Evolutionary conservation across 2,797 vertebrate genomes (phyloP), one percentile per base, ranked within the genome.

Genomic region (Gila robusta): DNA sequence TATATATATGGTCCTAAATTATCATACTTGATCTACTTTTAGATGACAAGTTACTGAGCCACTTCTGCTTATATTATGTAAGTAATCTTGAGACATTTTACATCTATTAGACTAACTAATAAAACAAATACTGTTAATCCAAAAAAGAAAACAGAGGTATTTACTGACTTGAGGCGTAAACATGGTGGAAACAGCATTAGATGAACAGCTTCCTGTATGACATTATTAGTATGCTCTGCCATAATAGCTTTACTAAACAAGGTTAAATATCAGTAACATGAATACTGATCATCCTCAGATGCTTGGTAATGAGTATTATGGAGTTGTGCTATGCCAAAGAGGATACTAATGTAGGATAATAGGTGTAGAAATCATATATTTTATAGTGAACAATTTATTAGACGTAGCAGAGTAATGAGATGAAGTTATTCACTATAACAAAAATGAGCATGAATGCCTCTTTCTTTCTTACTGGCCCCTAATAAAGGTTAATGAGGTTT

Each of bases 401-500:
- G 5, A 77, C 5, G 37, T 7, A 52, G 59, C 44, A 2, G 11
- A 64, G n/a, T n/a, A 83, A 69, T 77, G 9, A 37, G 41, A 5
- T 39, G 0, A 67, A 66, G 41, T 35, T 62, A 17, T 79, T 79
- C 6, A 28, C 7, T 5, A 10, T 59, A 85, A 71, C 49, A 70
- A 32, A 44, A 44, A 26, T 12, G 28, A 56, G 47, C 76, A 79
- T n/a, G 69, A 39, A 80, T 66, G 69, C 19, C 39, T 62, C 14
- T 35, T 70, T 85, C 6, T 78, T 84, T 70, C 83, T 70, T 35
- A 44, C 59, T 21, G 26, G n/a, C n/a, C 52, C 5, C 49, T 41
- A 79, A 79, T 70, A 56, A 69, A 77, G n/a, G 4, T 21, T 84
- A 78, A 70, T 79, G n/a, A 56, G 19, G 66, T 49, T 79, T 85